phyloP scores from a whole-genome alignment of 2,797 vertebrate species.

The Labeo calbasu region DNA sequence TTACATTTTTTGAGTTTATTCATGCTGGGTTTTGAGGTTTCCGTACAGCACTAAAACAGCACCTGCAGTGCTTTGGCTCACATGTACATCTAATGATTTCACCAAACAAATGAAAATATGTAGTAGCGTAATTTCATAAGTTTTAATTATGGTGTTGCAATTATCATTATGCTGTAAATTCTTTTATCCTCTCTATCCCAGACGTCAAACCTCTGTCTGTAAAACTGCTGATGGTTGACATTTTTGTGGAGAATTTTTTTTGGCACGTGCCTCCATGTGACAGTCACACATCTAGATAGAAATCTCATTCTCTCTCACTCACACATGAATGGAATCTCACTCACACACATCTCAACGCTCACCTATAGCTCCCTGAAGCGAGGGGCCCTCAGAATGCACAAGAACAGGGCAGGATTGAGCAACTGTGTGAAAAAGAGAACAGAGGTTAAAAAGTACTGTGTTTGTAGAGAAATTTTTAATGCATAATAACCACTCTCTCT shows the following conservation, averaged over 20 bases:
- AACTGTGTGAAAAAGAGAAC: background rate
- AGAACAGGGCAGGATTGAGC: background rate
- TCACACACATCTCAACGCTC: background rate
- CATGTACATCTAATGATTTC: background rate
- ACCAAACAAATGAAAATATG: background rate
- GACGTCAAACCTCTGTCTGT: background rate
- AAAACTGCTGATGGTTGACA: background rate
- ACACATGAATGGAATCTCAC: slow-evolving; percentile 36
- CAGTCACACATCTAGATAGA: slow-evolving; percentile 48
- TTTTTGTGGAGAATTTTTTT: slow-evolving; percentile 41
- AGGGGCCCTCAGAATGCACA: background rate
- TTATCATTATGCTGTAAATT: background rate
- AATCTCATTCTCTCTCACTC: slow-evolving; percentile 36
- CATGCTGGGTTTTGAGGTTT: background rate
- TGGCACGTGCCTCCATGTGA: slow-evolving; percentile 37
- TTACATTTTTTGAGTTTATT: background rate
- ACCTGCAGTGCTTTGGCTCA: slow-evolving; percentile 1
- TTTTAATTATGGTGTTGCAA: background rate
- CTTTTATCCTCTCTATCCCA: background rate
- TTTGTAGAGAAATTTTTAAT: background rate
- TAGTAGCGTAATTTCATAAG: background rate
- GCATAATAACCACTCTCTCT: background rate
- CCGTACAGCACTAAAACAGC: background rate
- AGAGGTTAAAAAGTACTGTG: background rate
- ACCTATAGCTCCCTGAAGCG: background rate